Evolutionary conservation across 2,888 invertebrate species (phyloP).

Genomic region (Ptychoptera contaminata): DNA sequence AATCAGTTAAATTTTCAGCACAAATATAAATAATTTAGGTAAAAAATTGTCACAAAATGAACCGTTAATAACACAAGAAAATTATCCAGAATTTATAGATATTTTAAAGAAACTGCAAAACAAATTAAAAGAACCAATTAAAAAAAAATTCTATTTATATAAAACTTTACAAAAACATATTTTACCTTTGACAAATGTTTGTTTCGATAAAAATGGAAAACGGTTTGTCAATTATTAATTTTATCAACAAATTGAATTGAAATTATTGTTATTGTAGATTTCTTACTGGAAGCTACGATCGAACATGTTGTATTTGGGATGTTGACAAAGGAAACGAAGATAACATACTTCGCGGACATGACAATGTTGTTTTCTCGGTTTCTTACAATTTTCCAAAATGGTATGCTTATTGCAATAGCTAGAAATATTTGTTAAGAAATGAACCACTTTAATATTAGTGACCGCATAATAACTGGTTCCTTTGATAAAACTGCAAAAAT

Average conservation of each 20-base stretch:
- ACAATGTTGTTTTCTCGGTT: conserved; percentile 69
- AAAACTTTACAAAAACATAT: conserved; percentile 50
- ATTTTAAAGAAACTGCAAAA: conserved; percentile 45
- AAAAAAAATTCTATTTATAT: conserved; percentile 48
- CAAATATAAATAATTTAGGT: conserved; percentile 38
- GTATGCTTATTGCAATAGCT: conserved; percentile 30
- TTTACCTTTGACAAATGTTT: conserved; percentile 54
- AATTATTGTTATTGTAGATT: conserved; percentile 35
- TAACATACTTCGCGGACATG: conserved; percentile 54
- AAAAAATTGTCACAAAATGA: conserved; percentile 35
- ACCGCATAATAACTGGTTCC: conserved; percentile 60
- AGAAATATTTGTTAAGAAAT: neutral
- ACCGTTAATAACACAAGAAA: conserved; percentile 39
- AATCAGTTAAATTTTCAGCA: conserved; percentile 34
- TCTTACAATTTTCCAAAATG: conserved; percentile 61
- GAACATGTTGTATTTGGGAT: conserved; percentile 70
- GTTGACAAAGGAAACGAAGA: conserved; percentile 51
- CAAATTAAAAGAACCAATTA: conserved; percentile 42
- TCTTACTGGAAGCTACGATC: conserved; percentile 68
- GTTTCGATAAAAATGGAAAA: conserved; percentile 50
- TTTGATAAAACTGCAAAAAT: conserved; percentile 65
- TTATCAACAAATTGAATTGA: conserved; percentile 7
- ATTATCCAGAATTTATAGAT: conserved; percentile 39
- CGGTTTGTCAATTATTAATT: conserved; percentile 25
- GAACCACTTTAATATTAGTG: conserved; percentile 35